phyloP scores from a whole-genome alignment of 2,888 invertebrate species.

The Xestoiulus laeticollis region DNA sequence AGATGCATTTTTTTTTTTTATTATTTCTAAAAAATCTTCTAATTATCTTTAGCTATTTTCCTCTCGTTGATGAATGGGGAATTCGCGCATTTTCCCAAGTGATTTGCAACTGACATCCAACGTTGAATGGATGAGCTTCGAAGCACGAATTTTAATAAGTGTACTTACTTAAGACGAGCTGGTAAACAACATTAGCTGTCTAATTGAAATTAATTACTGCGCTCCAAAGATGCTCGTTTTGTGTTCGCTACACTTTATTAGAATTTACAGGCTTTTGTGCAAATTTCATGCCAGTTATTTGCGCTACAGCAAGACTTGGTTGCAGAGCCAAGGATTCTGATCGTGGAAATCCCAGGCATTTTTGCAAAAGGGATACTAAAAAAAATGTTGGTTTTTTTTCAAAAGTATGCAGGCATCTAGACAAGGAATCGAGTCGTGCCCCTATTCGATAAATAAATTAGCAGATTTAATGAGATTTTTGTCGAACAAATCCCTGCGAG shows the following conservation, averaged over 20 bases:
- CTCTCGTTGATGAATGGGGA: background rate
- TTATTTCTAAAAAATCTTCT: background rate
- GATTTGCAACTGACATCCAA: background rate
- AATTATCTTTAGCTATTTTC: background rate
- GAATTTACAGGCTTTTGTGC: background rate
- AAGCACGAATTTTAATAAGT: slow-evolving; percentile 36
- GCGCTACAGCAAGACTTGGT: too few relatives aligned
- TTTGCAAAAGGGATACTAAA: background rate
- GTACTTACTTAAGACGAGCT: slow-evolving; percentile 35
- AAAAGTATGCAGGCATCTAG: background rate
- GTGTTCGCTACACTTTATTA: background rate
- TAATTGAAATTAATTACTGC: slow-evolving; percentile 34
- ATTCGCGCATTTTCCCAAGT: background rate
- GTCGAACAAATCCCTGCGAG: background rate
- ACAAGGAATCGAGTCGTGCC: background rate
- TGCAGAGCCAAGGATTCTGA: too few relatives aligned
- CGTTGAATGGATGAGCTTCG: background rate
- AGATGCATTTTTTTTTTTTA: background rate
- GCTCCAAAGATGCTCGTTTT: too few relatives aligned
- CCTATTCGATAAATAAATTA: slow-evolving; percentile 13
- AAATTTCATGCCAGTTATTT: background rate
- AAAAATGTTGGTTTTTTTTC: background rate
- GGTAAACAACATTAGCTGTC: slow-evolving; percentile 41
- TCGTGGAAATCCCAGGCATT: background rate
- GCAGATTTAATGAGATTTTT: background rate